phyloP scores from a whole-genome alignment of 1,140 invertebrate species.

The Holcopasites calliopsidis region DNA sequence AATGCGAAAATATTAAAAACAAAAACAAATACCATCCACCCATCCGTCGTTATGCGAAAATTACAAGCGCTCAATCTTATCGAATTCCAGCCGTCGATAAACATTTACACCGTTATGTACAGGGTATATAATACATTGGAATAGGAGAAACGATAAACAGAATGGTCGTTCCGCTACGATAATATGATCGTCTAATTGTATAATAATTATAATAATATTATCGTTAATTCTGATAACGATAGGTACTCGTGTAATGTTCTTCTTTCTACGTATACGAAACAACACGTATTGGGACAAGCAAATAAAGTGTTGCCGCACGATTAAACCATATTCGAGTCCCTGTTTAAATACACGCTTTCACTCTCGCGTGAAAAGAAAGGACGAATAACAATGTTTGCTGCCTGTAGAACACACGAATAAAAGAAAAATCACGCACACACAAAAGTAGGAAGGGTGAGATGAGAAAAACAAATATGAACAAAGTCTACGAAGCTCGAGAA shows the following conservation, averaged over 20 bases:
- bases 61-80: conserved; percentile 69
- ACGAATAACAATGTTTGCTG: background rate
- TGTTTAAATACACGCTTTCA: background rate
- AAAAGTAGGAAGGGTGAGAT: background rate
- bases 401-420: background rate
- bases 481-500: background rate
- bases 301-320: conserved; percentile 11
- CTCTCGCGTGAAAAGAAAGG: background rate
- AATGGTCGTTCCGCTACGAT: conserved; percentile 47
- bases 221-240: conserved; percentile 4
- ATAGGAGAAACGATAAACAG: conserved; percentile 40
- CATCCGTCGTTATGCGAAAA: conserved; percentile 64
- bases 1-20: conserved; percentile 48
- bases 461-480: background rate
- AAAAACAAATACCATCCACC: conserved; percentile 51
- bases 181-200: conserved; percentile 34
- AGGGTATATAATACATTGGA: conserved; percentile 67
- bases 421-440: background rate
- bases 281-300: conserved; percentile 15
- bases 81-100: conserved; percentile 52
- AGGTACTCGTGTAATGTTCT: conserved; percentile 22
- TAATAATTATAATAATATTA: conserved; percentile 34
- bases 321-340: conserved; percentile 15
- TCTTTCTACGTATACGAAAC: background rate
- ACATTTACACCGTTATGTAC: conserved; percentile 74